Evolutionary conservation across 2,113 vertebrate species (phyloP).

Genomic region (Donacobius atricapilla): DNA sequence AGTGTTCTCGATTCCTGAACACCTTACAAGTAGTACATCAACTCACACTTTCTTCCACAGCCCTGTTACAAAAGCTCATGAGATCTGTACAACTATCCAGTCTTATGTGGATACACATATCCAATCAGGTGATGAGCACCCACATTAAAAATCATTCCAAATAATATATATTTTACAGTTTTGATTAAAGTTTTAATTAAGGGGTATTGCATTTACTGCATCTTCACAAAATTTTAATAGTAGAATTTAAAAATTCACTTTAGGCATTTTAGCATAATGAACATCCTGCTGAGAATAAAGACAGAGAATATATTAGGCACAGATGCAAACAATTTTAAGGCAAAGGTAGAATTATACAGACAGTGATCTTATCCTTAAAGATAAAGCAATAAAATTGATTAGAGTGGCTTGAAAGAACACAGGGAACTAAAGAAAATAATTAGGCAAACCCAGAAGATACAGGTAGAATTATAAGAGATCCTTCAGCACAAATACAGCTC

Average conservation of each 20-base stretch:
- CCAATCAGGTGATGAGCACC: not conserved
- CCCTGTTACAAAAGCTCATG: not conserved
- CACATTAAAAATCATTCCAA: not conserved
- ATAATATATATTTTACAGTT: not conserved
- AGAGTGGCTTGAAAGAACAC: not conserved
- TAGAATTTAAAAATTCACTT: not conserved
- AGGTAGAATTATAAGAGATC: not conserved
- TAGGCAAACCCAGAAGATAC: not conserved
- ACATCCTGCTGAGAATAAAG: not conserved
- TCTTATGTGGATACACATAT: not conserved
- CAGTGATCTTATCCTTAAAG: not conserved
- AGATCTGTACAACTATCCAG: not conserved
- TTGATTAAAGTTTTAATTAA: not conserved
- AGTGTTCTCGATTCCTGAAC: not conserved
- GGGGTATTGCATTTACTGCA: not conserved
- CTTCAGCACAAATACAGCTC: not conserved
- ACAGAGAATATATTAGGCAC: not conserved
- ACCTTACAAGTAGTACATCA: not conserved
- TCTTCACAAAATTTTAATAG: not conserved
- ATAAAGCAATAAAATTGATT: not conserved
- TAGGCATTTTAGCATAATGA: not conserved
- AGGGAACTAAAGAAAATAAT: not conserved
- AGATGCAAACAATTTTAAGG: not conserved
- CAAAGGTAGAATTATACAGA: not conserved
- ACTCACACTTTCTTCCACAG: not conserved